Evolutionary conservation across 1,140 invertebrate species (phyloP), one percentile per base, ranked within the genome.

Genomic region (Trinorchestia longiramus): DNA sequence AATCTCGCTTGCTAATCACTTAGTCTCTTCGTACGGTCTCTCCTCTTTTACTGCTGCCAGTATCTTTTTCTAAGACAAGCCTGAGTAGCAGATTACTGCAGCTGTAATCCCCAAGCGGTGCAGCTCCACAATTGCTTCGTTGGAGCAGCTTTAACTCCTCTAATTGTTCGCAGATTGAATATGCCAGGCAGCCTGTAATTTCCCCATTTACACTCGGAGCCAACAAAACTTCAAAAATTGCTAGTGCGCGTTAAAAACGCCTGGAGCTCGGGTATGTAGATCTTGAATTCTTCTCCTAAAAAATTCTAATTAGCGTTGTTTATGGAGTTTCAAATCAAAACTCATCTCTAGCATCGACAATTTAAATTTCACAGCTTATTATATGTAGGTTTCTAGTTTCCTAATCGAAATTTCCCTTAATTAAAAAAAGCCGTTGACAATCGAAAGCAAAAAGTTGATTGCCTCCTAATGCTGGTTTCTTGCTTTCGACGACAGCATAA

Each of bases 121-220:
- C 92, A 44, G 43, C 43, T 43, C 92, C 43, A 47, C 92, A 94
- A 94, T 94, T 94, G 92, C 41, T 44, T 94, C 92, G 92, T 94
- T 94, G 92, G 92, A 94, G 92, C 92, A 94, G 92, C 92, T 94
- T 94, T 94, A 94, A 94, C 92, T 44, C 43, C 36, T 28, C 92
- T 94, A 94, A 94, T 94, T 94, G 92, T 94, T 94, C 92, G 92
- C 44, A 47, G 92, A 94, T 94, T 94, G 43, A 44, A 94, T 44
- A 94, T 94, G 92, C 92, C 47, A 47, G 92, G 47, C 44, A 43
- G 43, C 92, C 43, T 47, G 4, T 94, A 94, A 94, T 94, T 94
- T 94, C 44, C 44, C 3, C 92, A 6, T 28, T 41, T 90, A 43
- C 88, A 19, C 41, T 43, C 88, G 28, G n/a, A 42, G 88, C 88